Conservation (phyloP, 2,797 vertebrate genomes). For the Triplophysa yarkandensis region DNA sequence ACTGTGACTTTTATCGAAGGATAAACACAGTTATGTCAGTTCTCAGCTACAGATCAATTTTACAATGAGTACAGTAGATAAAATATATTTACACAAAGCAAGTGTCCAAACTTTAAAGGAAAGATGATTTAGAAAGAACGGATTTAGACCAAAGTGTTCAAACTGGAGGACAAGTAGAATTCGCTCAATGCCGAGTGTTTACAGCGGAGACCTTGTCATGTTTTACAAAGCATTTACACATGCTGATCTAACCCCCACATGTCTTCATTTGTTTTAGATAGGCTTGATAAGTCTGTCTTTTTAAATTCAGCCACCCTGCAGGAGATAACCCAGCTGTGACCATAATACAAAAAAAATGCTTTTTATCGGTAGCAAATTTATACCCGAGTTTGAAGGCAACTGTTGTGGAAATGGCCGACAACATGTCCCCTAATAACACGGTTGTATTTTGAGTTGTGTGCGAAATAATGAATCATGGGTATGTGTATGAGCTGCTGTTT, state of each 20-base stretch:
- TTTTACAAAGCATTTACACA: conserved; percentile 25
- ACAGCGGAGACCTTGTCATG: conserved; percentile 34
- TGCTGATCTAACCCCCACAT: conserved; percentile 8
- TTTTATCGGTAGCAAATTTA: not conserved
- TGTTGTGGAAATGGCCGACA: too few relatives aligned
- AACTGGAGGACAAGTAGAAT: conserved; percentile 1
- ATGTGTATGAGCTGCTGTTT: conserved; percentile 74
- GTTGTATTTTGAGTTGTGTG: conserved; percentile 30
- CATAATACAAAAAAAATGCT: not conserved
- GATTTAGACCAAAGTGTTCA: conserved; percentile 24
- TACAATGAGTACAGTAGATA: conserved; percentile 6
- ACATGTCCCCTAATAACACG: conserved; percentile 9
- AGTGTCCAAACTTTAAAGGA: not conserved
- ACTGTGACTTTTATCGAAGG: conserved; percentile 53
- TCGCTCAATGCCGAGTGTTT: conserved; percentile 19
- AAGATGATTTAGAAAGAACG: not conserved
- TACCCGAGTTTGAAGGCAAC: not conserved
- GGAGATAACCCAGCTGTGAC: not conserved
- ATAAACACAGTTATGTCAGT: conserved; percentile 48
- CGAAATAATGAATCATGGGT: conserved; percentile 28
- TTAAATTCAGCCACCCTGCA: conserved; percentile 9
- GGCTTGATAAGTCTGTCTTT: conserved; percentile 18
- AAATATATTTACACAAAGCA: not conserved
- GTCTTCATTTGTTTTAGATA: conserved; percentile 16
- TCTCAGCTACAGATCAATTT: conserved; percentile 27